A percentile compares a stretch with the other conserved stretches of the same genome.
Conservation (phyloP, 2,888 invertebrate species). For the Lagria hirta region DNA sequence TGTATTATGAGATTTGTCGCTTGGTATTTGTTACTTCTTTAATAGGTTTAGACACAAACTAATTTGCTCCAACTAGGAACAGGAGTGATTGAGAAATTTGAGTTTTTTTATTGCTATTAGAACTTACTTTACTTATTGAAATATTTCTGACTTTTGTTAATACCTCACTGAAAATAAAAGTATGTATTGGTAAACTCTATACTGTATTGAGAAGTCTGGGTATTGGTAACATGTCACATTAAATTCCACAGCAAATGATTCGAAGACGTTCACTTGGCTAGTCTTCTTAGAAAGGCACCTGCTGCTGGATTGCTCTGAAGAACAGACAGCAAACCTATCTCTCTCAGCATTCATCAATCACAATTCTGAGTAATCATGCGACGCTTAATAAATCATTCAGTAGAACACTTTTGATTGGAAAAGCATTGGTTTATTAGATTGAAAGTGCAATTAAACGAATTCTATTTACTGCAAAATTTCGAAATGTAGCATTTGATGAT, state of each 20-base stretch:
- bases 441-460: constrained; percentile 21
- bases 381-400: constrained; percentile 27
- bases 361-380: constrained; percentile 16
- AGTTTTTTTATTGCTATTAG: too few species aligned
- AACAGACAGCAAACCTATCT: constrained; percentile 15
- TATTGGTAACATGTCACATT: constrained; percentile 21
- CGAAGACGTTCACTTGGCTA: constrained; percentile 18
- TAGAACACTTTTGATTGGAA: constrained; percentile 23
- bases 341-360: constrained; percentile 23
- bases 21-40: constrained; percentile 6
- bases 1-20: constrained; percentile 8
- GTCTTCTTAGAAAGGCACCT: constrained; percentile 22
- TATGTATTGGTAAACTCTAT: too few species aligned
- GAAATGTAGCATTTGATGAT: constrained; percentile 11
- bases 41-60: constrained; percentile 17
- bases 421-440: constrained; percentile 16
- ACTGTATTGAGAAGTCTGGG: too few species aligned
- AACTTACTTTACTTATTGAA: too few species aligned
- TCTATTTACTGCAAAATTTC: constrained; percentile 11
- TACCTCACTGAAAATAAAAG: too few species aligned
- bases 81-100: too few species aligned
- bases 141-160: too few species aligned
- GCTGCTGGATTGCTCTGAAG: too few species aligned
- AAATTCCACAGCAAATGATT: constrained; percentile 24
- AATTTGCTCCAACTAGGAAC: constrained; percentile 23